Evolutionary conservation across 2,113 vertebrate genomes (phyloP), one percentile per base, ranked within the genome.

Genomic region (Clinocottus analis): DNA sequence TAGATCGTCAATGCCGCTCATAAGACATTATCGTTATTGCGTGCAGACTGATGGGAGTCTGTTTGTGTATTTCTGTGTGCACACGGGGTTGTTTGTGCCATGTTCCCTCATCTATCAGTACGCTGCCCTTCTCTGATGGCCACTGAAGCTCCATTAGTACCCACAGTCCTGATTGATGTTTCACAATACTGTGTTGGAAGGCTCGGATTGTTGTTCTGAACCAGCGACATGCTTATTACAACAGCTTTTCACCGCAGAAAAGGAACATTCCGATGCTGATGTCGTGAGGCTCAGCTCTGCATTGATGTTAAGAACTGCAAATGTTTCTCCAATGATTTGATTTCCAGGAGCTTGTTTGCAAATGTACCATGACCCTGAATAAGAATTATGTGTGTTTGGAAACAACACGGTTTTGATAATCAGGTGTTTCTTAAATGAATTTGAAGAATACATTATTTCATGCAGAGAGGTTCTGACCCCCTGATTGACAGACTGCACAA

Each of bases 121-220:
- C 68, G 73, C 84, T 79, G 85, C 85, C 89, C 87, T 86, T 85
- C 89, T 91, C 79, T 84, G 79, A 92, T 90, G 89, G 90, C 85
- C 81, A 87, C 75, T 82, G 88, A 90, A 87, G 84, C 87, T 86
- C 88, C 84, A 91, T 92, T 93, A 91, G 87, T 75, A 83, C 69
- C 86, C 81, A 75, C 83, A 62, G 77, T 65, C 75, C 81, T 92
- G 92, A 93, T 89, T 91, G 86, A 93, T 92, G 90, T 84, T 63
- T 82, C 85, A 66, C 85, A 65, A 65, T 51, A 79, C 67, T 58
- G 69, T 77, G 76, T 75, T 65, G 49, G 83, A 91, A 89, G 81
- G 85, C 75, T 61, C 25, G 49, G 73, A 87, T 82, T 91, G 89
- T 84, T 79, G 41, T 73, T 87, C 59, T 60, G 79, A 75, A 70